A percentile compares a stretch with the other conserved stretches of the same genome.
These are phyloP conservation scores for Ferdinandea cuprea DNA, from an alignment of 2,888 invertebrate genomes.

Conservation along the genomic window DNA sequence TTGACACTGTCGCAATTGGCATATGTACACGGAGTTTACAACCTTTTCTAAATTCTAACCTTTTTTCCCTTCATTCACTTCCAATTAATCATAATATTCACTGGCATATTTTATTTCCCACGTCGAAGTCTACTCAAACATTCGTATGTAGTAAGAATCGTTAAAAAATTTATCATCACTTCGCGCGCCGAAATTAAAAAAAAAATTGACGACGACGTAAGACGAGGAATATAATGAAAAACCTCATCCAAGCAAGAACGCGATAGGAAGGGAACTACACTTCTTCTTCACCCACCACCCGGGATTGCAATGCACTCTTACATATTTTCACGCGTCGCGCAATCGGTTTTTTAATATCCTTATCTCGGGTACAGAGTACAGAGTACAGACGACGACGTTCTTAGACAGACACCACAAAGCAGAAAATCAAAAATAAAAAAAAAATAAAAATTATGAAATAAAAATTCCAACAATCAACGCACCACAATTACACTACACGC, in stretches of 20 bases:
- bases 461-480: constrained; percentile 70
- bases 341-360: constrained; percentile 63
- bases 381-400: too few species aligned
- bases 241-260: background rate
- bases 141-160: constrained; percentile 27
- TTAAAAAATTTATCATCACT: constrained; percentile 39
- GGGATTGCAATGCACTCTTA: constrained; percentile 54
- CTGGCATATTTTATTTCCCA: constrained; percentile 31
- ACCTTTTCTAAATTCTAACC: constrained; percentile 33
- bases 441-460: constrained; percentile 61
- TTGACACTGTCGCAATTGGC: constrained; percentile 23
- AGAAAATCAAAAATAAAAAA: constrained; percentile 16
- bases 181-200: constrained; percentile 59
- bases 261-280: constrained; percentile 27
- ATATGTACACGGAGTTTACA: constrained; percentile 31
- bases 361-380: constrained; percentile 68
- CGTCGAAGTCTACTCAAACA: constrained; percentile 38
- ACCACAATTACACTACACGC: constrained; percentile 25
- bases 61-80: constrained; percentile 40
- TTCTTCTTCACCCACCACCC: constrained; percentile 23
- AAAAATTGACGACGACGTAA: too few species aligned
- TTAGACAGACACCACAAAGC: constrained; percentile 56
- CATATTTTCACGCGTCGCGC: constrained; percentile 67
- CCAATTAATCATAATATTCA: constrained; percentile 53
- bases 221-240: constrained; percentile 40